phyloP scores from a whole-genome alignment of 2,113 vertebrate species.

The Coptodon bakossiorum region DNA sequence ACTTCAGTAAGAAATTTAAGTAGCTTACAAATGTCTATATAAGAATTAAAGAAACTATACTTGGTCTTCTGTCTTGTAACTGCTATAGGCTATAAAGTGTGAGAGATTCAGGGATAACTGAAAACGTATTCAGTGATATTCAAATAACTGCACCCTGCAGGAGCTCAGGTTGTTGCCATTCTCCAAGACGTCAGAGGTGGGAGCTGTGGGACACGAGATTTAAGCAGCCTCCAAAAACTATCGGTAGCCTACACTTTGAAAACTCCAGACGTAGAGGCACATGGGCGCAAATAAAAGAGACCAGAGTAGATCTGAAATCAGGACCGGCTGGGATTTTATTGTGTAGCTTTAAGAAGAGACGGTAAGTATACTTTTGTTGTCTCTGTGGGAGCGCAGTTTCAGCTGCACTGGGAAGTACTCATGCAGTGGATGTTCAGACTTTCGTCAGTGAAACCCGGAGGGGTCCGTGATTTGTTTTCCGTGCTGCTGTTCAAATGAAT shows the following conservation, averaged over 20 bases:
- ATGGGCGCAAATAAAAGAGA: not conserved
- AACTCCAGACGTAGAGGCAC: not conserved
- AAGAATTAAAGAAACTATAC: not conserved
- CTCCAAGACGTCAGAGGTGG: conserved; percentile 58
- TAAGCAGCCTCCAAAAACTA: not conserved
- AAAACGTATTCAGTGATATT: not conserved
- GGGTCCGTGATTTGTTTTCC: not conserved
- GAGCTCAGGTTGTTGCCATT: conserved; percentile 22
- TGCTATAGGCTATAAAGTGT: not conserved
- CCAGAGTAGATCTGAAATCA: not conserved
- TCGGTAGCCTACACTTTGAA: conserved; percentile 8
- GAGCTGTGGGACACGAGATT: conserved; percentile 41
- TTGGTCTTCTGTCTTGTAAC: not conserved
- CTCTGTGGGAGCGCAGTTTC: not conserved
- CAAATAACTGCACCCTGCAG: not conserved
- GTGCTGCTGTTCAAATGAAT: not conserved
- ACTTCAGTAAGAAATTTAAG: not conserved
- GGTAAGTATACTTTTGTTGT: conserved; percentile 4
- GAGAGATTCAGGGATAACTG: not conserved
- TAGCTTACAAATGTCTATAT: not conserved
- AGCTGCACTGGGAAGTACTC: not conserved
- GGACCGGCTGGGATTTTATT: not conserved
- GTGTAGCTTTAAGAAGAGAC: not conserved
- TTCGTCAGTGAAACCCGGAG: not conserved
- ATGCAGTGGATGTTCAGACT: not conserved